Percentiles rank a stretch among this genome's conserved stretches.
phyloP scores from a whole-genome alignment of 2,888 invertebrate genomes.

The Drosophila mimetica region DNA sequence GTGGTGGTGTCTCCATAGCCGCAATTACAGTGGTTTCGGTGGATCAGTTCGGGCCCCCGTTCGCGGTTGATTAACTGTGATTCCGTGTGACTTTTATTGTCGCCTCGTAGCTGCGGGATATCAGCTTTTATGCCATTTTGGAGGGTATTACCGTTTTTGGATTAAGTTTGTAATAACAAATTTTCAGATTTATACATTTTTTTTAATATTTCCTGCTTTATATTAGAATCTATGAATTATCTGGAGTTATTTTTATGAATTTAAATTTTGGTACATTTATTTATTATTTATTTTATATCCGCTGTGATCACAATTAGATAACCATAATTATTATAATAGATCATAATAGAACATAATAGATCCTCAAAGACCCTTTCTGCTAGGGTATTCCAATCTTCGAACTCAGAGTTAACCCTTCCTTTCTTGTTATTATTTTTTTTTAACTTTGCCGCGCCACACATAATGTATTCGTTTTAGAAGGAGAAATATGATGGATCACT shows the following conservation, averaged over 20 bases:
- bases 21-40: slow-evolving; percentile 33
- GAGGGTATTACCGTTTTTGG: not conserved
- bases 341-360: too few relatives aligned
- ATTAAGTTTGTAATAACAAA: not conserved
- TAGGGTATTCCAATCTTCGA: slow-evolving; percentile 1
- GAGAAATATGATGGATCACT: slow-evolving; percentile 80
- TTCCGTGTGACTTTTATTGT: slow-evolving; percentile 67
- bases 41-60: slow-evolving; percentile 51
- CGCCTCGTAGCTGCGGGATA: slow-evolving; percentile 40
- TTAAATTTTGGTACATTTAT: too few relatives aligned
- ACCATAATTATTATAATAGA: too few relatives aligned
- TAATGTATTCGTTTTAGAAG: slow-evolving; percentile 16
- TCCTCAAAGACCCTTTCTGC: not conserved
- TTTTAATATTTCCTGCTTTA: too few relatives aligned
- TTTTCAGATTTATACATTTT: too few relatives aligned
- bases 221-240: too few relatives aligned
- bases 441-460: slow-evolving; percentile 52
- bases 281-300: not conserved
- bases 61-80: slow-evolving; percentile 72
- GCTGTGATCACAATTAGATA: too few relatives aligned
- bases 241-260: too few relatives aligned
- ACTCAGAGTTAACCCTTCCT: slow-evolving; percentile 1
- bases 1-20: slow-evolving; percentile 38
- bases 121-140: slow-evolving; percentile 11
- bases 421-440: slow-evolving; percentile 50